phyloP scores from a whole-genome alignment of 2,113 vertebrate genomes.

The Tylochromis polylepis region DNA sequence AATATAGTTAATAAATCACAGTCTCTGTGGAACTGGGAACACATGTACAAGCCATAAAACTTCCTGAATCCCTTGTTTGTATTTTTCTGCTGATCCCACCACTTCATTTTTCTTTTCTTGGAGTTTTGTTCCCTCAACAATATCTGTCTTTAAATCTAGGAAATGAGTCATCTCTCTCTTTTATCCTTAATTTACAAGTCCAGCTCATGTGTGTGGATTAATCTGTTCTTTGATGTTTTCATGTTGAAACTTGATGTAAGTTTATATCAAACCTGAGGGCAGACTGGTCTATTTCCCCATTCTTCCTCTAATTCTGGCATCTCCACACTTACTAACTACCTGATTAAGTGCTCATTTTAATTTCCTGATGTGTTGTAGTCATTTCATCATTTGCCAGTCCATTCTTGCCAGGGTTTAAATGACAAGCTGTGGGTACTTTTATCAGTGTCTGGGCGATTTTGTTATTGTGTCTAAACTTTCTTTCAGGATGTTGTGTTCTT shows the following conservation, averaged over 20 bases:
- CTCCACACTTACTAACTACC: not conserved
- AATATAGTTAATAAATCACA: not conserved
- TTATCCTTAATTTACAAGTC: not conserved
- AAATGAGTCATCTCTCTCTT: not conserved
- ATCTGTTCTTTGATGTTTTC: not conserved
- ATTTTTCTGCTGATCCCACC: too few relatives aligned
- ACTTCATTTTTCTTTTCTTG: not conserved
- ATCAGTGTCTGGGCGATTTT: not conserved
- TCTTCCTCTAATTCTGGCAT: not conserved
- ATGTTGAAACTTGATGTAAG: not conserved
- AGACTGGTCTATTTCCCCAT: not conserved
- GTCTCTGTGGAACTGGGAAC: too few relatives aligned
- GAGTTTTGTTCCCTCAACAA: not conserved
- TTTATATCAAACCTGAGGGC: not conserved
- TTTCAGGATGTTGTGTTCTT: not conserved
- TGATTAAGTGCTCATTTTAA: not conserved
- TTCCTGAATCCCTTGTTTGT: too few relatives aligned
- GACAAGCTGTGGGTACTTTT: not conserved
- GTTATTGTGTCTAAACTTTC: not conserved
- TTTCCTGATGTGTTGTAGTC: not conserved
- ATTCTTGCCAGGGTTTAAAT: conserved; percentile 23
- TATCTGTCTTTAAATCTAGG: not conserved
- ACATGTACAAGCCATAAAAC: too few relatives aligned
- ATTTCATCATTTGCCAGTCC: not conserved
- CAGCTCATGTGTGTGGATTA: not conserved